Conservation (phyloP, 2,797 vertebrate species). For the Pangasius djambal region DNA sequence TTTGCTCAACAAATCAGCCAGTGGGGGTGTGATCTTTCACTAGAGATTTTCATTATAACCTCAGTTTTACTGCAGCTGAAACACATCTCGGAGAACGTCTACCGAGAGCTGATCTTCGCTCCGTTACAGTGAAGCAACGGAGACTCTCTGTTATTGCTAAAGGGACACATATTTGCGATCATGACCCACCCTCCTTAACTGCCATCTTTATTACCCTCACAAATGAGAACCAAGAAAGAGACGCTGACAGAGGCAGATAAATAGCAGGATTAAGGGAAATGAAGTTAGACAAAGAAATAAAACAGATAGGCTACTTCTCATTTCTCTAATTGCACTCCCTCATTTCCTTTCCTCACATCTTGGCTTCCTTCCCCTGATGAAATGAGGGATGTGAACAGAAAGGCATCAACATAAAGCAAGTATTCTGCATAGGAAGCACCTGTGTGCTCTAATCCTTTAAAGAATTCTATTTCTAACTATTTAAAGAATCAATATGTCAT, state of each 20-base stretch:
- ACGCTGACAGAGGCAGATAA: neutral
- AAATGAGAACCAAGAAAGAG: neutral
- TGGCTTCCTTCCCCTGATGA: neutral
- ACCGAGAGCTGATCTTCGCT: neutral
- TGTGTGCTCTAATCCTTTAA: too few species aligned
- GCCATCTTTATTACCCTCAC: neutral
- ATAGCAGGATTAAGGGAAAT: neutral
- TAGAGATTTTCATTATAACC: neutral
- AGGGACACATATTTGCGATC: neutral
- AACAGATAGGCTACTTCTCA: neutral
- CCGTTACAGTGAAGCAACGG: neutral
- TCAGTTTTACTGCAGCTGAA: too few species aligned
- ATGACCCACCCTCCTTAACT: neutral
- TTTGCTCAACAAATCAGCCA: too few species aligned
- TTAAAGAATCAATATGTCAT: neutral
- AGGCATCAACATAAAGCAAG: neutral
- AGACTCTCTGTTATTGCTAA: neutral
- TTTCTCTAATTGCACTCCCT: neutral
- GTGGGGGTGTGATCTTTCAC: neutral
- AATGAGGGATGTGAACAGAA: neutral
- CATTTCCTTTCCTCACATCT: conserved; percentile 11
- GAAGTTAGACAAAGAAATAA: neutral
- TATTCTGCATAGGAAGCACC: neutral
- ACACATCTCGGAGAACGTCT: neutral
- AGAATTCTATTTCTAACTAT: too few species aligned